These are phyloP conservation scores for Orientallactaga bullata DNA, from an alignment of 2,113 vertebrate species.

Conservation along the genomic window DNA sequence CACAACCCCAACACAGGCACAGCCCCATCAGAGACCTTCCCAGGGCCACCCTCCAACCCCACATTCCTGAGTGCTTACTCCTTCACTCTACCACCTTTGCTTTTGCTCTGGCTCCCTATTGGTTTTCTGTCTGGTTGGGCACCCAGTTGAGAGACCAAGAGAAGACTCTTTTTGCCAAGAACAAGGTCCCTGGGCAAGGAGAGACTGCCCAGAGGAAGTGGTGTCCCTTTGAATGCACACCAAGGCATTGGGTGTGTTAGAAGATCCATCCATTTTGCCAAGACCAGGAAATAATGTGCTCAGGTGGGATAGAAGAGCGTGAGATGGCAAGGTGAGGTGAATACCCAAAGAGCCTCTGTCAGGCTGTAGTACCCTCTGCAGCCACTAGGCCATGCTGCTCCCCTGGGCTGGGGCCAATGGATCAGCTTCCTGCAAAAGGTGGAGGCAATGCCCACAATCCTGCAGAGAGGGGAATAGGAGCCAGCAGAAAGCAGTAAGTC, in stretches of 20 bases:
- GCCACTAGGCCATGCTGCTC: constrained; percentile 28
- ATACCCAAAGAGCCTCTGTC: neutral
- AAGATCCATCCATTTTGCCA: neutral
- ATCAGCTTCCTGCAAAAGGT: neutral
- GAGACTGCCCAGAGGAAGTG: neutral
- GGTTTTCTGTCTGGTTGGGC: neutral
- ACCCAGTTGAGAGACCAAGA: neutral
- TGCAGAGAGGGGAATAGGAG: neutral
- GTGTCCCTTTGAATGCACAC: neutral
- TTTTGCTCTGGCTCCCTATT: neutral
- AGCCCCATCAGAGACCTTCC: neutral
- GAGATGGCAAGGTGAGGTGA: fast-evolving
- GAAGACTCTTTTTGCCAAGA: neutral
- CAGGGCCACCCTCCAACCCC: neutral
- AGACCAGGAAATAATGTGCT: neutral
- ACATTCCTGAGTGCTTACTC: neutral
- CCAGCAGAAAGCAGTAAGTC: neutral
- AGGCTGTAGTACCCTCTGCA: neutral
- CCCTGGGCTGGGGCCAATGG: neutral
- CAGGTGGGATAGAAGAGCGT: neutral
- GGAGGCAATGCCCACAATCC: neutral
- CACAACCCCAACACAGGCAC: neutral
- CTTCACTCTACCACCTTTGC: neutral
- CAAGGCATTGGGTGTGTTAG: too few relatives aligned
- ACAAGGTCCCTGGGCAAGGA: neutral